These are phyloP conservation scores for Thereva nobilitata DNA, from an alignment of 2,888 invertebrate genomes.

Conservation along the genomic window DNA sequence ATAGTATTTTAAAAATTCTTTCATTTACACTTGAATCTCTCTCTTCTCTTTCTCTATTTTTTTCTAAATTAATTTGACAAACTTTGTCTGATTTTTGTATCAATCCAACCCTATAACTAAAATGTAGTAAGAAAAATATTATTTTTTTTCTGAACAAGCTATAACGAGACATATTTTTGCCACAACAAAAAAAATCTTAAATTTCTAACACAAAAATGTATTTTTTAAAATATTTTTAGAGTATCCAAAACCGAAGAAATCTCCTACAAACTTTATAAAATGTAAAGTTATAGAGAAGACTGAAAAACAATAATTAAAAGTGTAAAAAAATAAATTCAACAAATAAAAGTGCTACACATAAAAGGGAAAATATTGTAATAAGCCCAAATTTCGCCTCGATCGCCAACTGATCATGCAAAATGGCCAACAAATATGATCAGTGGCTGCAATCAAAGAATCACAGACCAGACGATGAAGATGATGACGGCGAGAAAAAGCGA, in stretches of 20 bases:
- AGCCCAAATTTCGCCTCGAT: neutral
- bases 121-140: too few relatives aligned
- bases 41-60: too few relatives aligned
- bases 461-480: slow-evolving; percentile 14
- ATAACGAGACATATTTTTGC: neutral
- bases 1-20: too few relatives aligned
- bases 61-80: too few relatives aligned
- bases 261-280: slow-evolving; percentile 14
- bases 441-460: slow-evolving; percentile 33
- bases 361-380: neutral
- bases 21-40: too few relatives aligned
- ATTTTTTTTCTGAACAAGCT: too few relatives aligned
- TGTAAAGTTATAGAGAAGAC: slow-evolving; percentile 12
- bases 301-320: neutral
- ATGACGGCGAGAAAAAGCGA: neutral
- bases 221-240: neutral
- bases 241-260: neutral
- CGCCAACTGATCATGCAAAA: slow-evolving; percentile 26
- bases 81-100: too few relatives aligned
- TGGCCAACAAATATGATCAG: slow-evolving; percentile 38
- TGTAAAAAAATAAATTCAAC: slow-evolving; percentile 8
- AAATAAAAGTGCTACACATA: neutral
- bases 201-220: neutral
- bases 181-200: neutral
- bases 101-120: too few relatives aligned